Percentiles rank a stretch among this genome's conserved stretches.
Conservation (phyloP, 2,113 vertebrate genomes). For the Drymodes brunneopygia region DNA sequence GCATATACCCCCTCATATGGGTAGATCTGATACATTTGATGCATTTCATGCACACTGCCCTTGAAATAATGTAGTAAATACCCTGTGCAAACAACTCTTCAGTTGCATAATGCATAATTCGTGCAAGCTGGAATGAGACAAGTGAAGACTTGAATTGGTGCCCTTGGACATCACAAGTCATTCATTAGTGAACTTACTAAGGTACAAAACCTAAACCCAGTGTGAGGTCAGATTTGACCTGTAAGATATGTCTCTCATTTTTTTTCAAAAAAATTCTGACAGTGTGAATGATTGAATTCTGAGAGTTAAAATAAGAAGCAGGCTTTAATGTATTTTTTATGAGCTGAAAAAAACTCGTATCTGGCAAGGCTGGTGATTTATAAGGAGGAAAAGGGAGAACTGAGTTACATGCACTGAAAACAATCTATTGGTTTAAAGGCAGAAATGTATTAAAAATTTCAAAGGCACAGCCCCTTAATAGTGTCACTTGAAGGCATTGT, state of each 20-base stretch:
- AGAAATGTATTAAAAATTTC: not conserved
- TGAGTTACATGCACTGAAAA: not conserved
- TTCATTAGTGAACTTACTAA: not conserved
- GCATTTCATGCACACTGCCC: not conserved
- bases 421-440: constrained; percentile 4
- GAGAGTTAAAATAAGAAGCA: constrained; percentile 7
- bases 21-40: not conserved
- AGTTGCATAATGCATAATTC: not conserved
- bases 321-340: constrained; percentile 40
- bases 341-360: not conserved
- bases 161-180: not conserved
- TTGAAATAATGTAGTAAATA: not conserved
- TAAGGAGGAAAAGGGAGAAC: not conserved
- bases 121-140: not conserved
- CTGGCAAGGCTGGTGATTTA: not conserved
- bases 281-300: not conserved
- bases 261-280: not conserved
- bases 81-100: not conserved
- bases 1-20: not conserved
- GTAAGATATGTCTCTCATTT: not conserved
- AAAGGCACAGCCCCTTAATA: not conserved
- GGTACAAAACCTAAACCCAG: not conserved
- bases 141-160: not conserved
- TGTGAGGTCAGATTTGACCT: not conserved
- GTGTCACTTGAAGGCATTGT: not conserved